These are phyloP conservation scores for Lapara coniferarum DNA, from an alignment of 2,888 invertebrate genomes.

Conservation along the genomic window DNA sequence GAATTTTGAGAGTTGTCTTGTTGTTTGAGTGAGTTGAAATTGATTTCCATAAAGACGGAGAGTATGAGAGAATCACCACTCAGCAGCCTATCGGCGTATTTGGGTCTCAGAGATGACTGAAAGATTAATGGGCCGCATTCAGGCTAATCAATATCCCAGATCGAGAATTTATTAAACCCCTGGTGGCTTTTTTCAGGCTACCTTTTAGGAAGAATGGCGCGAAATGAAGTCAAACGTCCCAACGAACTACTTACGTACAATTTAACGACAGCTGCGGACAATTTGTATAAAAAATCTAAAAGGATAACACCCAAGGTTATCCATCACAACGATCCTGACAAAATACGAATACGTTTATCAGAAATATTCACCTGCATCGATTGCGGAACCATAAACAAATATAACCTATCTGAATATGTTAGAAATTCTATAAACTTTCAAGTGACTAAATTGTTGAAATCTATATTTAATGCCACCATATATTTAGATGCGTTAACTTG, in stretches of 20 bases:
- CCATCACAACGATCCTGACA: conserved; percentile 62
- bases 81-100: too few species aligned
- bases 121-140: too few species aligned
- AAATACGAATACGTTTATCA: conserved; percentile 57
- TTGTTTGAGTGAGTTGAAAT: too few species aligned
- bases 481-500: conserved; percentile 72
- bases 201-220: conserved; percentile 66
- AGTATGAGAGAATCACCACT: too few species aligned
- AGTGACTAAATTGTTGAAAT: conserved; percentile 60
- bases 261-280: conserved; percentile 61
- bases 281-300: conserved; percentile 65
- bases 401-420: conserved; percentile 63
- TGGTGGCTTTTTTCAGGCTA: conserved; percentile 61
- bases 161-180: too few species aligned
- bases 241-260: conserved; percentile 64
- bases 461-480: conserved; percentile 63
- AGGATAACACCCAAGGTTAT: conserved; percentile 65
- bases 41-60: too few species aligned
- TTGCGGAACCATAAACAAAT: conserved; percentile 50
- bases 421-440: conserved; percentile 62
- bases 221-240: conserved; percentile 54
- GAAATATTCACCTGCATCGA: conserved; percentile 63
- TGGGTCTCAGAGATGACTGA: too few species aligned
- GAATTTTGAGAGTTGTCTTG: too few species aligned
- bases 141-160: too few species aligned